Evolutionary conservation across 53 echinoderm and acorn worm species (phyloP).

Genomic region (Hippasteria phrygiana): DNA sequence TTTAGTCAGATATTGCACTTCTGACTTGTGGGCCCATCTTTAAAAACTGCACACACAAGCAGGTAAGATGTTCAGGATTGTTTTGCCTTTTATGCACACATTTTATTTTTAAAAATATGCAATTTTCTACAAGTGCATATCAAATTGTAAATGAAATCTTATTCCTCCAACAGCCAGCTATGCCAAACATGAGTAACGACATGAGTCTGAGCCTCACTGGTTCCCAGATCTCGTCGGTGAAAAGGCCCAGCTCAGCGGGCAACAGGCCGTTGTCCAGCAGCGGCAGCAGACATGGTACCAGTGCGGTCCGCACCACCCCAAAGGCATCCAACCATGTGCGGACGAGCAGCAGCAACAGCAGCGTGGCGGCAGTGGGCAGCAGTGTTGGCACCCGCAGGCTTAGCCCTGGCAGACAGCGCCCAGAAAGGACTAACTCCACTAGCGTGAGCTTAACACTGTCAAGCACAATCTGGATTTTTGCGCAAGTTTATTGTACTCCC

Average conservation of each 20-base stretch:
- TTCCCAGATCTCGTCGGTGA: conserved; percentile 86
- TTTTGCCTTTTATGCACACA: too few species aligned
- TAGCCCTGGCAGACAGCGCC: conserved; percentile 45
- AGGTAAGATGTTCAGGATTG: too few species aligned
- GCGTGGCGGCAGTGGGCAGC: not conserved
- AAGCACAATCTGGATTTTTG: not conserved
- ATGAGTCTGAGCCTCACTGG: conserved; percentile 91
- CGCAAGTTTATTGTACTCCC: too few species aligned
- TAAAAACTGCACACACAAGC: too few species aligned
- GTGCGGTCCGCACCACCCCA: conserved; percentile 32
- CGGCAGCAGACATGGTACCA: conserved; percentile 23
- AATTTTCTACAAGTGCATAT: not conserved
- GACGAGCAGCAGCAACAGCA: conserved; percentile 14
- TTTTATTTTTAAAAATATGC: too few species aligned
- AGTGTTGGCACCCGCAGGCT: not conserved
- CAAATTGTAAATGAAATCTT: not conserved
- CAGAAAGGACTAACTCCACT: conserved; percentile 59
- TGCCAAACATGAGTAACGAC: conserved; percentile 44
- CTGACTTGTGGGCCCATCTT: too few species aligned
- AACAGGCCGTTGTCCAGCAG: conserved; percentile 37
- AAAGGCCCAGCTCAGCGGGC: conserved; percentile 70
- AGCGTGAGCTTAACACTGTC: conserved; percentile 10
- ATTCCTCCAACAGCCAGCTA: not conserved
- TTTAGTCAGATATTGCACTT: too few species aligned
- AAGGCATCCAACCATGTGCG: conserved; percentile 50